Percentiles rank a stretch among this genome's conserved stretches.
Evolutionary conservation across 2,797 vertebrate genomes (phyloP).

Genomic region (Enteromius treurensis): DNA sequence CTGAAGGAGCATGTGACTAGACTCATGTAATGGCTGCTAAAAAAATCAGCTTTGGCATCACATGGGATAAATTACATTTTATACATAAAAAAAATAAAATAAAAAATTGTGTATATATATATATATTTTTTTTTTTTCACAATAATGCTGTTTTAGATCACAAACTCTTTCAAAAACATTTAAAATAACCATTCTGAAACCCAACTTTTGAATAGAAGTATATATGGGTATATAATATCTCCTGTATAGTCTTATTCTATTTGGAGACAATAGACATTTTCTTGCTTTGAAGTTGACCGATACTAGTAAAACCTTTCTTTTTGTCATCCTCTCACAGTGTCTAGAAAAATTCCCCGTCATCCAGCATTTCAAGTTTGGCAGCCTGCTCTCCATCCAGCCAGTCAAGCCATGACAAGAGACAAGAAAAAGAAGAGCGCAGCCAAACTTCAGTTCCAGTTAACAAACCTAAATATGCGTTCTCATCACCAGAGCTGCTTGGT

Average conservation of each 20-base stretch:
- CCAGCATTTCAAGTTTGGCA: conserved; percentile 99
- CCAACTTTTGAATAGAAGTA: not conserved
- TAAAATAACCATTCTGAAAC: not conserved
- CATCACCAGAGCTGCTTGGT: conserved; percentile 4
- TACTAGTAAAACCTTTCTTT: not conserved
- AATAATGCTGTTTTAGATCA: not conserved
- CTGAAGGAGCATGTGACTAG: not conserved
- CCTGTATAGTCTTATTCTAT: not conserved
- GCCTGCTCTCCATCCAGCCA: conserved; percentile 93
- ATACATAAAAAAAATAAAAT: not conserved
- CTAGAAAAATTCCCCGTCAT: conserved; percentile 99
- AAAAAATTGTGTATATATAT: too few relatives aligned
- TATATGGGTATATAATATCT: not conserved
- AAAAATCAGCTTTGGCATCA: not conserved
- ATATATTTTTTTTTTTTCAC: too few relatives aligned
- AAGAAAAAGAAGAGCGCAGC: conserved; percentile 41
- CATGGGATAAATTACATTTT: not conserved
- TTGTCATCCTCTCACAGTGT: conserved; percentile 77
- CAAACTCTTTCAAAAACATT: not conserved
- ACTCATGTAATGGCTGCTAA: not conserved
- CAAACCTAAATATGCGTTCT: conserved; percentile 9
- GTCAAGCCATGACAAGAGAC: conserved; percentile 79
- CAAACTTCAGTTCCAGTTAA: conserved; percentile 29
- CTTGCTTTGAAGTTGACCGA: not conserved
- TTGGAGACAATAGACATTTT: not conserved